Conservation (phyloP, 1,140 invertebrate genomes). For the Steinernema khuongi region DNA sequence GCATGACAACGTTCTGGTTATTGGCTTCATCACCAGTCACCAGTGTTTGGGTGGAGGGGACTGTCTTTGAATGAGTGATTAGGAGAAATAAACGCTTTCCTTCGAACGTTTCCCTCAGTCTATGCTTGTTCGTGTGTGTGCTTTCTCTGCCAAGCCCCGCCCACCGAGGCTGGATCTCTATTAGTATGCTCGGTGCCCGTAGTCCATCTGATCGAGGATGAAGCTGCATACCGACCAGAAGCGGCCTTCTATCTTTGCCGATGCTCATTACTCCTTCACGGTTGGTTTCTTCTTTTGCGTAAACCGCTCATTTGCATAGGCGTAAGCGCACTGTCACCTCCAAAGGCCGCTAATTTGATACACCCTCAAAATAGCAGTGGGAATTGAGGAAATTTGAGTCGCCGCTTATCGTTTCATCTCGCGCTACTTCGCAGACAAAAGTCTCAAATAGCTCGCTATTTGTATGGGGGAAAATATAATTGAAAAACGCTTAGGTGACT, state of each 20-base stretch:
- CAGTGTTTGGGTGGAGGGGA: neutral
- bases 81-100: neutral
- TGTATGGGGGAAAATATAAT: neutral
- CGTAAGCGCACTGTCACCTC: neutral
- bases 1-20: neutral
- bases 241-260: neutral
- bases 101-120: neutral
- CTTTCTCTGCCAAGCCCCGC: slow-evolving; percentile 3
- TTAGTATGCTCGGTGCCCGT: slow-evolving; percentile 12
- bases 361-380: neutral
- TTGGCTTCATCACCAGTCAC: neutral
- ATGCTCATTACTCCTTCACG: slow-evolving; percentile 7
- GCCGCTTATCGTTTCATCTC: neutral
- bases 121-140: slow-evolving; percentile 12
- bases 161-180: slow-evolving; percentile 11
- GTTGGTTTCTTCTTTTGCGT: neutral
- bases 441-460: neutral
- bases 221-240: slow-evolving; percentile 9
- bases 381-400: neutral
- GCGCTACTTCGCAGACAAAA: neutral
- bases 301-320: neutral
- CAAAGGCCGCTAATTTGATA: neutral
- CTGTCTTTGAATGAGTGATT: slow-evolving; percentile 2
- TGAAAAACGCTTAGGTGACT: too few relatives aligned
- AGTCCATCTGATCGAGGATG: slow-evolving; percentile 10